Evolutionary conservation across 1,140 invertebrate species (phyloP), one percentile per base, ranked within the genome.

Genomic region (Teleogryllus occipitalis): DNA sequence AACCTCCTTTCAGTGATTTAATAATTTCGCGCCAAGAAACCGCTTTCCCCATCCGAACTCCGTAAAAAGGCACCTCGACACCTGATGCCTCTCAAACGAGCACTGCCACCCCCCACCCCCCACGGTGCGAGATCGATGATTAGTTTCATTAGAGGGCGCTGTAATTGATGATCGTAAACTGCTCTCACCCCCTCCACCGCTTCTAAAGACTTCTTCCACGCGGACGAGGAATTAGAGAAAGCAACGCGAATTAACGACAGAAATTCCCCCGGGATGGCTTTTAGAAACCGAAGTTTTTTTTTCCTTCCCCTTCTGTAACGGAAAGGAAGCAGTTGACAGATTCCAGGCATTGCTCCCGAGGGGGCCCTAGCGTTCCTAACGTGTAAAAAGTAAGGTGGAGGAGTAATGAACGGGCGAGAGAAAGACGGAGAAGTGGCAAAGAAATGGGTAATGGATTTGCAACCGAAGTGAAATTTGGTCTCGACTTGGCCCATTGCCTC

Each of bases 111-210:
- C 27, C 27, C 27, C 1, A 1, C 27, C 27, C 27, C 27, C 1
- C 27, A 5, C 27, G n/a, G n/a, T n/a, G 27, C 27, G 0, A 65
- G 54, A 65, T 65, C 54, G 54, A 65, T 65, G 10, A 65, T 65
- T 65, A 65, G 54, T 65, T 65, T 65, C 54, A 65, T 65, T 65
- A 65, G 54, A 65, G 54, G 27, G 27, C 18, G 54, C 10, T 18
- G 54, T 65, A 65, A 65, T 65, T 65, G 54, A 65, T 65, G 54
- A 65, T 65, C 54, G 54, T 65, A 65, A 65, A 65, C 54, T 65
- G 54, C 54, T 7, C 54, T 18, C 54, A 65, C 54, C 10, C 18
- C 7, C 10, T 1, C 49, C 54, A 7, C 10, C 54, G 54, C 10
- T 18, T 65, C 18, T 65, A 65, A 65, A 65, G 54, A 65, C 54